Evolutionary conservation across 2,888 invertebrate species (phyloP), one percentile per base, ranked within the genome.

Genomic region (Leucophenga montana): DNA sequence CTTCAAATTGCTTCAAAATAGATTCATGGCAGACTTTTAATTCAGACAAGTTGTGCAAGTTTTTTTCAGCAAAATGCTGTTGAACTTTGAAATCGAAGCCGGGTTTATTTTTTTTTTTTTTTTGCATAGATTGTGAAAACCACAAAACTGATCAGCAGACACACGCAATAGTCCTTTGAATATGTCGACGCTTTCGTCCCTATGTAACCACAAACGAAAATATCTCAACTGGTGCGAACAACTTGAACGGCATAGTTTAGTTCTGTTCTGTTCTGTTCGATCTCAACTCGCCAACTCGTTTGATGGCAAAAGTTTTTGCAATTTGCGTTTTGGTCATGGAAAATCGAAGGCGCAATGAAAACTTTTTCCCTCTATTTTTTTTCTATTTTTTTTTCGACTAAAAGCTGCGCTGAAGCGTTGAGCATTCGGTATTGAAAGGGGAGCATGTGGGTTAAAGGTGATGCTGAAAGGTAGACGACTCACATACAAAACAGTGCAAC

Each of bases 291-390:
- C 39, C 39, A 39, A 39, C 39, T 39, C 39, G 39, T 39, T 39
- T 22, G 6, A 46, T 64, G 48, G 62, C 62, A 81, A 82, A 82
- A 82, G 81, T 82, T 82, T 82, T 77, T 84, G 80, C 81, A 82
- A 84, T 82, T 82, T 82, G 83, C 84, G 81, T 82, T 82, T 84
- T 62, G 62, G 48, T 48, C 48, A 64, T 48, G 62, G 62, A 33
- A 64, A 48, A 46, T 64, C 62, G 62, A 64, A 64, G 18, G 46
- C 46, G 14, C 14, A 64, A 3, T 27, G 27, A 64, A 39, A 39
- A 39, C 39, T 39, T 39, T 39, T 39, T 2, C 27, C 4, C 4
- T 27, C 27, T 27, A n/a, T 27, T 27, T 27, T 27, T 27, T 27
- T 27, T 27, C 27, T 27, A 4, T 27, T n/a, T n/a, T n/a, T n/a